These are phyloP conservation scores for Megastigmus dorsalis DNA, from an alignment of 2,888 invertebrate species.

Conservation along the genomic window DNA sequence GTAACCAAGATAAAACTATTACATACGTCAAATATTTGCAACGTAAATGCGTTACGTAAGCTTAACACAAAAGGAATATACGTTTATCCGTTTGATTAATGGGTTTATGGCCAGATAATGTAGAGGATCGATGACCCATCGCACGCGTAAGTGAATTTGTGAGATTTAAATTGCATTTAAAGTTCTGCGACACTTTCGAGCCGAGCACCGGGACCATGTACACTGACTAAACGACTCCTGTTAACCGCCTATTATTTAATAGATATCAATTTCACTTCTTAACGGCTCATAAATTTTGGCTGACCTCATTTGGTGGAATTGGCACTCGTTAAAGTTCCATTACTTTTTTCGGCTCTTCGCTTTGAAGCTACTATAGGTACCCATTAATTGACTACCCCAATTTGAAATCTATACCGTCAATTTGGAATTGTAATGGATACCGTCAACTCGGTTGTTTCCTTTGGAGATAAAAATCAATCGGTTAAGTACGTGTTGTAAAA, in stretches of 20 bases:
- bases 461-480: neutral
- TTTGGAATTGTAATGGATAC: conserved; percentile 2
- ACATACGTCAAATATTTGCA: conserved; percentile 1
- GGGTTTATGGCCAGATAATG: conserved; percentile 3
- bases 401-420: conserved; percentile 4
- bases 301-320: conserved; percentile 9
- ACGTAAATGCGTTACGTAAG: neutral
- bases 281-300: conserved; percentile 29
- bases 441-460: no score
- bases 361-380: no score
- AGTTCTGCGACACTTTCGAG: neutral
- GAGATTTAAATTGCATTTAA: neutral
- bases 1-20: neutral
- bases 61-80: neutral
- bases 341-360: conserved; percentile 1
- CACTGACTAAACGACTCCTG: neutral
- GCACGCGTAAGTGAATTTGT: conserved; percentile 5
- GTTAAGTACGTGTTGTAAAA: neutral
- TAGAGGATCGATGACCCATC: conserved; percentile 26
- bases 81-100: neutral
- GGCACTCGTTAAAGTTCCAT: conserved; percentile 24
- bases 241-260: conserved; percentile 34
- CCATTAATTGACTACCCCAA: conserved; percentile 2
- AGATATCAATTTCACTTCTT: conserved; percentile 40
- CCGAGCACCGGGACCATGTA: no score